These are phyloP conservation scores for Spea hammondii DNA, from an alignment of 2,797 vertebrate genomes.

Conservation along the genomic window DNA sequence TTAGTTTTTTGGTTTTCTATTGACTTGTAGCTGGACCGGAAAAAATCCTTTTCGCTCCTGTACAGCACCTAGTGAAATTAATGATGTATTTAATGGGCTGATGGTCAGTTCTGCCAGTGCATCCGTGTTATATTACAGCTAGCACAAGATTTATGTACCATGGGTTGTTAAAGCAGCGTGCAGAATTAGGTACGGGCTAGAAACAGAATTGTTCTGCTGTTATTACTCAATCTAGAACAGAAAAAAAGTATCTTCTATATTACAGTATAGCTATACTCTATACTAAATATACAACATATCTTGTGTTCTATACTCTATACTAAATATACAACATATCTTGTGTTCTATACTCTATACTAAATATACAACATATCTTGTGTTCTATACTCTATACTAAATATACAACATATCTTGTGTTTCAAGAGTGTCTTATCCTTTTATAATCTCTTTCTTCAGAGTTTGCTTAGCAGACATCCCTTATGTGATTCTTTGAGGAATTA, in stretches of 20 bases:
- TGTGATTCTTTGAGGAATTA: neutral
- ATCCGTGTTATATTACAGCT: constrained; percentile 29
- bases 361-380: too few relatives aligned
- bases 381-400: too few relatives aligned
- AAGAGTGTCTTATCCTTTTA: neutral
- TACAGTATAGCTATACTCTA: neutral
- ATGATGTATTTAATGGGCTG: constrained; percentile 34
- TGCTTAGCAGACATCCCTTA: neutral
- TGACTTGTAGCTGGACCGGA: neutral
- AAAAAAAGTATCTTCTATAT: constrained; percentile 10
- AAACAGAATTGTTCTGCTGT: constrained; percentile 8
- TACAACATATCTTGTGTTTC: neutral
- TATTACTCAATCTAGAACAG: neutral
- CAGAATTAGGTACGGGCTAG: neutral
- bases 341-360: neutral
- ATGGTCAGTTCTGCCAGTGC: constrained; percentile 21
- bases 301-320: too few relatives aligned
- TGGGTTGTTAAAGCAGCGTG: constrained; percentile 4
- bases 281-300: too few relatives aligned
- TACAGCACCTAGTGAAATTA: constrained; percentile 1
- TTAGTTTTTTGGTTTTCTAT: constrained; percentile 14
- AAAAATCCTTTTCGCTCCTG: constrained; percentile 1
- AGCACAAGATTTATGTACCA: constrained; percentile 28
- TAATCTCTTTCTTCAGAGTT: neutral
- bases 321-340: neutral